A percentile compares a stretch with the other conserved stretches of the same genome.
phyloP scores from a whole-genome alignment of 2,113 vertebrate species.

The Phylloscopus whistleri region DNA sequence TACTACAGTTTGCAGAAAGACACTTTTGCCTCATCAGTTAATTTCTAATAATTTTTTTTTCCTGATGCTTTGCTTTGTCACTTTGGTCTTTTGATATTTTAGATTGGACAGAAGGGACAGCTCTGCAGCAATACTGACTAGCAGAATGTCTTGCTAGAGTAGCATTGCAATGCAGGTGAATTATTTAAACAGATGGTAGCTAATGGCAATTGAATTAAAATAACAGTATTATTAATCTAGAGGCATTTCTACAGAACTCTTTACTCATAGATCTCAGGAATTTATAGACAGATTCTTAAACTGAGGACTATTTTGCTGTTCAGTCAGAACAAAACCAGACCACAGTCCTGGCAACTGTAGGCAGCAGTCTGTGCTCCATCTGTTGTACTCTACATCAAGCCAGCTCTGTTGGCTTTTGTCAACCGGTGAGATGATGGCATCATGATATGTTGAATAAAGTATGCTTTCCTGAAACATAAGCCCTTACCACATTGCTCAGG shows the following conservation, averaged over 20 bases:
- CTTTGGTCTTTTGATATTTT: neutral
- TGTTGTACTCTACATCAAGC: neutral
- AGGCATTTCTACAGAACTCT: neutral
- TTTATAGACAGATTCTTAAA: neutral
- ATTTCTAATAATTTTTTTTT: neutral
- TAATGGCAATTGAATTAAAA: constrained; percentile 37
- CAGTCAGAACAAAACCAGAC: neutral
- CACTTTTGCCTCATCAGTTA: neutral
- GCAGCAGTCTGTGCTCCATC: constrained; percentile 37
- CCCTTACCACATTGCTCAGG: neutral
- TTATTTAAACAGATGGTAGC: constrained; percentile 15
- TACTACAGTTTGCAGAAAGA: neutral
- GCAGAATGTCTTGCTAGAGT: neutral
- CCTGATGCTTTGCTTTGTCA: rapidly evolving
- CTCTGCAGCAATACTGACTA: neutral
- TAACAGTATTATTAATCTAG: neutral
- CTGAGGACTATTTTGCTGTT: neutral
- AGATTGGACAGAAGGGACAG: neutral
- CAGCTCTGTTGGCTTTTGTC: neutral
- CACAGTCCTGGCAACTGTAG: neutral
- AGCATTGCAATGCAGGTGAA: neutral
- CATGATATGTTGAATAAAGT: neutral
- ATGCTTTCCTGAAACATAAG: neutral
- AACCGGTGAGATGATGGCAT: neutral
- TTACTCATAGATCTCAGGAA: neutral